Percentiles rank a stretch among this genome's conserved stretches.
Evolutionary conservation across 2,888 invertebrate genomes (phyloP).

Genomic region (Cephus pulcher): DNA sequence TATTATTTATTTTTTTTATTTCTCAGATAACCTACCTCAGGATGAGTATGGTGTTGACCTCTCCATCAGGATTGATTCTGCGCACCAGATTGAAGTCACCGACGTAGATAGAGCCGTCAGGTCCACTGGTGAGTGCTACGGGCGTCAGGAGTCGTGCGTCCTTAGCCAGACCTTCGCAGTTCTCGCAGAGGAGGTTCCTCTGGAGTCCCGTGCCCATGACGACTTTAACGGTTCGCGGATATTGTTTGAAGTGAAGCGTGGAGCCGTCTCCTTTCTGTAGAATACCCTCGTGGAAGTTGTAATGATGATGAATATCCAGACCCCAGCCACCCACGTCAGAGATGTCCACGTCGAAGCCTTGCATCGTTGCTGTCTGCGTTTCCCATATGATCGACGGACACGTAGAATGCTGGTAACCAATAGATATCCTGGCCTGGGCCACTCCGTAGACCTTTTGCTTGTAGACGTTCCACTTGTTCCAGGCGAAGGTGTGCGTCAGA

Average conservation of each 20-base stretch:
- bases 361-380: conserved; percentile 91
- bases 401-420: conserved; percentile 94
- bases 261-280: conserved; percentile 98
- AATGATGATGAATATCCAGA: conserved; percentile 97
- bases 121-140: conserved; percentile 92
- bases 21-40: conserved; percentile 74
- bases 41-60: conserved; percentile 89
- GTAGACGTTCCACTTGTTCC: conserved; percentile 98
- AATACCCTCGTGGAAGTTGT: conserved; percentile 98
- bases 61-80: conserved; percentile 89
- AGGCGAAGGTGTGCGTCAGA: conserved; percentile 94
- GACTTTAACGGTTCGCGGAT: conserved; percentile 90
- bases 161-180: conserved; percentile 87
- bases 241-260: conserved; percentile 92
- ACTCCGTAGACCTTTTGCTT: conserved; percentile 93
- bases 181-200: conserved; percentile 86
- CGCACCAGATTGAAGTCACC: conserved; percentile 97
- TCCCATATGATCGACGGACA: conserved; percentile 94
- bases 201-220: conserved; percentile 94
- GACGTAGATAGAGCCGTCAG: conserved; percentile 96
- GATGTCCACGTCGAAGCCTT: conserved; percentile 96
- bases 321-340: conserved; percentile 99
- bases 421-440: conserved; percentile 87
- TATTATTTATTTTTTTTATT: background rate
- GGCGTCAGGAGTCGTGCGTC: conserved; percentile 91